A percentile compares a stretch with the other conserved stretches of the same genome.
Conservation (phyloP, 2,113 vertebrate genomes). For the Gavia stellata region DNA sequence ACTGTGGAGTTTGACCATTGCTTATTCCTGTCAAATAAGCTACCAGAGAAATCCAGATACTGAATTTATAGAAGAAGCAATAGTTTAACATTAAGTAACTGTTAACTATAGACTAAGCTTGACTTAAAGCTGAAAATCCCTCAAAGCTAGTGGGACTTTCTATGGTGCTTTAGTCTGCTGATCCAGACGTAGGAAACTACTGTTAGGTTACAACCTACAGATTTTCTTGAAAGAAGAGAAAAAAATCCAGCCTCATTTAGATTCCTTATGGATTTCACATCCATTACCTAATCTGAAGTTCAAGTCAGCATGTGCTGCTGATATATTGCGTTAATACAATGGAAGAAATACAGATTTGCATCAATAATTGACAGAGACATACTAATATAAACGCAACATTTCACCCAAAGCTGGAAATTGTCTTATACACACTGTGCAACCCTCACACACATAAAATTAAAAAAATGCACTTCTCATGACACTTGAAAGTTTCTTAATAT, state of each 20-base stretch:
- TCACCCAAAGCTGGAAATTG: not conserved
- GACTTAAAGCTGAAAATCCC: not conserved
- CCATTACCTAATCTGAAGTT: not conserved
- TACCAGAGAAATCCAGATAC: not conserved
- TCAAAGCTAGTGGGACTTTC: not conserved
- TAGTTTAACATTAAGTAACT: not conserved
- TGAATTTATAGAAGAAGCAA: not conserved
- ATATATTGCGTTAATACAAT: not conserved
- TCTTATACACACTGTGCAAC: not conserved
- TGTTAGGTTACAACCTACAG: not conserved
- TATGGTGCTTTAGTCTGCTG: not conserved
- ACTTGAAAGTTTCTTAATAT: not conserved
- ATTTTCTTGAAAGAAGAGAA: not conserved
- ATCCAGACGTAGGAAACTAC: not conserved
- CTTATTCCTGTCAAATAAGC: not conserved
- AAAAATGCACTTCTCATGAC: not conserved
- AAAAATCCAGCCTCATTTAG: not conserved
- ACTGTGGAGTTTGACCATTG: not conserved
- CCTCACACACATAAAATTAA: not conserved
- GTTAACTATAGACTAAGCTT: not conserved
- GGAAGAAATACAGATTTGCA: not conserved
- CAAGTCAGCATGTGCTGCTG: not conserved
- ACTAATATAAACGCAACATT: not conserved
- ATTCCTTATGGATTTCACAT: not conserved
- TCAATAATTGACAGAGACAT: not conserved